Evolutionary conservation across 2,113 vertebrate genomes (phyloP).

Genomic region (Salminus brasiliensis): DNA sequence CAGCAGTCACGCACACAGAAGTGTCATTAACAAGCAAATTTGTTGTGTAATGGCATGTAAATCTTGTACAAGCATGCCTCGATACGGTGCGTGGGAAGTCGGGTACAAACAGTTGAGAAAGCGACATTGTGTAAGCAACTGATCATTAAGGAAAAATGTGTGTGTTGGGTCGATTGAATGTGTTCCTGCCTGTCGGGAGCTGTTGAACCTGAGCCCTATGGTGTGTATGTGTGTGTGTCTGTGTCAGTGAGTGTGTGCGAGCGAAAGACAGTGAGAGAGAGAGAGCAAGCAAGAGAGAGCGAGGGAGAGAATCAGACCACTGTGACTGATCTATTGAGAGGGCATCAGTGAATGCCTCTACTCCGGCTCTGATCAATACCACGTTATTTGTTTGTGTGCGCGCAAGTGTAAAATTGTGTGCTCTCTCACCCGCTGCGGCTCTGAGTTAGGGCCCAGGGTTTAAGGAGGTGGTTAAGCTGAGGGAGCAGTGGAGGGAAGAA

Average conservation of each 20-base stretch:
- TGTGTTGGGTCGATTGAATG: constrained; percentile 66
- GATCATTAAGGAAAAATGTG: constrained; percentile 19
- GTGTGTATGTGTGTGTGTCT: constrained; percentile 49
- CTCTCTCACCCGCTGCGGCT: constrained; percentile 48
- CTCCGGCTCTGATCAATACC: constrained; percentile 66
- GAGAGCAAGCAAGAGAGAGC: neutral
- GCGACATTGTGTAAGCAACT: constrained; percentile 17
- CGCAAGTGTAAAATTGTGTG: constrained; percentile 67
- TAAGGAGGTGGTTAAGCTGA: constrained; percentile 52
- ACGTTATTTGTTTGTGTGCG: constrained; percentile 72
- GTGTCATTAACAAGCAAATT: neutral
- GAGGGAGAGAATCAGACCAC: constrained; percentile 44
- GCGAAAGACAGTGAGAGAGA: constrained; percentile 10
- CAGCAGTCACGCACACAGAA: neutral
- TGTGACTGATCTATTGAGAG: constrained; percentile 73
- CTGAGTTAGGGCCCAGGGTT: constrained; percentile 61
- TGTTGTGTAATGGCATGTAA: constrained; percentile 12
- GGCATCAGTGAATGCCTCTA: constrained; percentile 62
- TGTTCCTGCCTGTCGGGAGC: constrained; percentile 58
- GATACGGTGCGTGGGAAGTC: constrained; percentile 21
- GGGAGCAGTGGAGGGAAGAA: constrained; percentile 51
- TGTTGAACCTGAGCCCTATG: constrained; percentile 67
- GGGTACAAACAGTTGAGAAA: constrained; percentile 38
- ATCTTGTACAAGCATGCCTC: neutral
- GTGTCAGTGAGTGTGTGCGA: neutral